A percentile compares a stretch with the other conserved stretches of the same genome.
Conservation (phyloP, 2,113 vertebrate species). For the Malurus elegans region DNA sequence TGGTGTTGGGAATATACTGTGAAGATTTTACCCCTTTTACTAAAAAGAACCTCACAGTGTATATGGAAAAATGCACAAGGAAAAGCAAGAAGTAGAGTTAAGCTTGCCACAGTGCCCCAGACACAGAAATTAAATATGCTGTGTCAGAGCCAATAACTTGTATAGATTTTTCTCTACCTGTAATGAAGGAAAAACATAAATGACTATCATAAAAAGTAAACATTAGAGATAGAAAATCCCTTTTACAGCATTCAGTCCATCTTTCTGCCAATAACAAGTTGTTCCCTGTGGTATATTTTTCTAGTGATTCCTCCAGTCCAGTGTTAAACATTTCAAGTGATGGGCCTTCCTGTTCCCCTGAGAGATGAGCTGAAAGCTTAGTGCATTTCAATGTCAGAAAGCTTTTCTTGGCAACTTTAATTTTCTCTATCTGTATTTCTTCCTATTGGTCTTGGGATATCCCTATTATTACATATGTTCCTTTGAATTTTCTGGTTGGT, state of each 20-base stretch:
- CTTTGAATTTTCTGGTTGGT: background rate
- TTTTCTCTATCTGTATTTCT: background rate
- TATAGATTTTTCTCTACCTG: conserved; percentile 57
- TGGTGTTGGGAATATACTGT: background rate
- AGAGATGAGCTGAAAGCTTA: conserved; percentile 2
- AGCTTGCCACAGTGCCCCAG: background rate
- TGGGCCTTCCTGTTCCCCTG: background rate
- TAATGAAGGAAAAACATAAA: conserved; percentile 60
- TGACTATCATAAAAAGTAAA: conserved; percentile 65
- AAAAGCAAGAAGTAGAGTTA: background rate
- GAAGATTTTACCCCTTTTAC: background rate
- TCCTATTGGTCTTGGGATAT: background rate
- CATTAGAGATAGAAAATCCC: conserved; percentile 59
- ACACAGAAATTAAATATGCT: conserved; percentile 38
- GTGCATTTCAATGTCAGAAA: conserved; percentile 39
- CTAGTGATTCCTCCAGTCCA: background rate
- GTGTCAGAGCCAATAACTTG: conserved; percentile 23
- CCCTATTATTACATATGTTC: background rate
- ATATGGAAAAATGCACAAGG: background rate
- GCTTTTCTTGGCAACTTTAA: conserved; percentile 18
- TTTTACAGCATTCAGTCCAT: conserved; percentile 58
- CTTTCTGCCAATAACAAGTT: conserved; percentile 58
- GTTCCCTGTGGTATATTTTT: conserved; percentile 32
- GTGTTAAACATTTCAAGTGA: conserved; percentile 30
- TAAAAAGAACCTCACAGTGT: background rate